Evolutionary conservation across 2,888 invertebrate species (phyloP).

Genomic region (Eupithecia dodoneata): DNA sequence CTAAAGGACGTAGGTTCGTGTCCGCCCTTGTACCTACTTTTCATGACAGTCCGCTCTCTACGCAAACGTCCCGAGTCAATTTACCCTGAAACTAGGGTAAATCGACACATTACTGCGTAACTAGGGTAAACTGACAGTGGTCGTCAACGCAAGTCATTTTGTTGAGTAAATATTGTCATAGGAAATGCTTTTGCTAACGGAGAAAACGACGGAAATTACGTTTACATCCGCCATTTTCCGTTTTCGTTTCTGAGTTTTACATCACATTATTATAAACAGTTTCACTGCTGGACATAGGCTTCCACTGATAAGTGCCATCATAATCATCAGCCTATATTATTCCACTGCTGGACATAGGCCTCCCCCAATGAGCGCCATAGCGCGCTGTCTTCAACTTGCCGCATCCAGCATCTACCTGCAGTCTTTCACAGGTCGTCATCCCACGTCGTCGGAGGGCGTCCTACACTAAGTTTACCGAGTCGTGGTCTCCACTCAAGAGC

Average conservation of each 20-base stretch:
- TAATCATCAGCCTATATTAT: no score
- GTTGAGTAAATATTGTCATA: background rate
- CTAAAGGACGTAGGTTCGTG: background rate
- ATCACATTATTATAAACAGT: no score
- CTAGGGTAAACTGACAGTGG: constrained; percentile 7
- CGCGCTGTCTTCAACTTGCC: no score
- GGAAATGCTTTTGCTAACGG: background rate
- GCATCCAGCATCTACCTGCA: no score
- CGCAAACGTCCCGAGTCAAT: constrained; percentile 14
- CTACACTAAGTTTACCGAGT: no score
- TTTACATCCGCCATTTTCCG: background rate
- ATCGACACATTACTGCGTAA: constrained; percentile 11
- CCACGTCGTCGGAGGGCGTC: no score
- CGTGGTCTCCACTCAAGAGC: no score
- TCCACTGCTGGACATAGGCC: no score
- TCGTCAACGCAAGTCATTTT: background rate
- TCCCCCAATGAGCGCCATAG: no score
- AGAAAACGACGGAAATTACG: background rate
- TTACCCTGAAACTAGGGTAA: constrained; percentile 26
- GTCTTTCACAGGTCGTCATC: no score
- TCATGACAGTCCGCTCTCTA: constrained; percentile 5
- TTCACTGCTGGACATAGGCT: no score
- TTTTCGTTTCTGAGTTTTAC: background rate
- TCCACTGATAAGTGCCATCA: no score
- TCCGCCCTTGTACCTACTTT: constrained; percentile 3